These are phyloP conservation scores for Falco concolor DNA, from an alignment of 2,797 vertebrate species.

Conservation along the genomic window DNA sequence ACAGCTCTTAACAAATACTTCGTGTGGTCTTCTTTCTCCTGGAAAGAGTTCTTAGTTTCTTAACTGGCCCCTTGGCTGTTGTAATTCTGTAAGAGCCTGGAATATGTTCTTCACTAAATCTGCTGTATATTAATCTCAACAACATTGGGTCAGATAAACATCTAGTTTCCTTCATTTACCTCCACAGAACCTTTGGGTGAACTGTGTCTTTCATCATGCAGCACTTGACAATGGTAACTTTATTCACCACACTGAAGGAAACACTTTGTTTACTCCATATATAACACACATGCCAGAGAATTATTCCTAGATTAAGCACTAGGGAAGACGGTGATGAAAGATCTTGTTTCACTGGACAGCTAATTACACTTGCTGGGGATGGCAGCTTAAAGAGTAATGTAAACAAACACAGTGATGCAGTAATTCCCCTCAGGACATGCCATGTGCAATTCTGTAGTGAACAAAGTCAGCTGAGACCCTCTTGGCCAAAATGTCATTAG, in stretches of 20 bases:
- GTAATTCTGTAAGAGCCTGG: not conserved
- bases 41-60: not conserved
- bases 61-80: not conserved
- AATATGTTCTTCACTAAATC: not conserved
- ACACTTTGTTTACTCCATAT: not conserved
- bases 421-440: not conserved
- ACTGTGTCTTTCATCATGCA: not conserved
- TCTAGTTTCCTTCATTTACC: not conserved
- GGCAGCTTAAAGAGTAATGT: constrained; percentile 23
- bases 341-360: not conserved
- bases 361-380: not conserved
- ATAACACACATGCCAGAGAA: not conserved
- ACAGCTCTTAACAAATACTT: not conserved
- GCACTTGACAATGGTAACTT: not conserved
- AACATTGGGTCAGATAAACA: not conserved
- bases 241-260: not conserved
- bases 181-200: not conserved
- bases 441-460: not conserved
- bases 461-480: not conserved
- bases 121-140: not conserved
- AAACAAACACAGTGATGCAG: not conserved
- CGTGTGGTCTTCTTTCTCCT: not conserved
- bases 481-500: constrained; percentile 16
- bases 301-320: not conserved
- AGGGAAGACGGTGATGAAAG: not conserved